Conservation (phyloP, 2,888 invertebrate species). For the Tinea semifulvella region DNA sequence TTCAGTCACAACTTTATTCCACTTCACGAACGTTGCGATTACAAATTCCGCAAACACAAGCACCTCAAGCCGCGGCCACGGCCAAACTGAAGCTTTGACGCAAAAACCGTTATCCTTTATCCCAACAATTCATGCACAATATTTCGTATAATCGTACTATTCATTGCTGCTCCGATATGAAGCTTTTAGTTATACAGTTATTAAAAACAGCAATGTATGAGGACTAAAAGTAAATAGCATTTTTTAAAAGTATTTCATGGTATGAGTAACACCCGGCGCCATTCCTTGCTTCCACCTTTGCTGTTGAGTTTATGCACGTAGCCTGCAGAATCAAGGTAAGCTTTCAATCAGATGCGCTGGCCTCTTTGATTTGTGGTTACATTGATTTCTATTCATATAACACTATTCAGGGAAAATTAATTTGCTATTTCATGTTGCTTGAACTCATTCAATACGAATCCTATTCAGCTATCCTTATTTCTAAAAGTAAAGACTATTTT, state of each 20-base stretch:
- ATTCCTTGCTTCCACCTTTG: not conserved
- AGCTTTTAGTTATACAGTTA: too few species aligned
- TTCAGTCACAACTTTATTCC: slow-evolving; percentile 5
- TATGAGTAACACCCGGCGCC: not conserved
- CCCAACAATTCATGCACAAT: too few species aligned
- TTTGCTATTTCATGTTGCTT: not conserved
- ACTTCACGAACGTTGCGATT: slow-evolving; percentile 1
- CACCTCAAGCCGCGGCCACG: not conserved
- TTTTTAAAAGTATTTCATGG: not conserved
- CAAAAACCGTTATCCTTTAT: not conserved
- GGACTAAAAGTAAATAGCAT: too few species aligned
- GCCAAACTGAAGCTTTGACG: not conserved
- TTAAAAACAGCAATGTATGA: not conserved
- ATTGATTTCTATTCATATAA: not conserved
- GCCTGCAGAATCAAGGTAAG: slow-evolving; percentile 38
- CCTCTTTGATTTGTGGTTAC: slow-evolving; percentile 17
- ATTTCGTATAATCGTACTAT: too few species aligned
- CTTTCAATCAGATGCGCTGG: slow-evolving; percentile 44
- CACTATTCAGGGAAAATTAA: not conserved
- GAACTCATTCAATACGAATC: too few species aligned
- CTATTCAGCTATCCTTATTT: too few species aligned
- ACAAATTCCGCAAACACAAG: not conserved
- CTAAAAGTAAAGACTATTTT: too few species aligned
- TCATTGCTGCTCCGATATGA: not conserved
- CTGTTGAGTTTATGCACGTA: slow-evolving; percentile 28